Evolutionary conservation across 2,797 vertebrate species (phyloP).

Genomic region (Sylvia borin): DNA sequence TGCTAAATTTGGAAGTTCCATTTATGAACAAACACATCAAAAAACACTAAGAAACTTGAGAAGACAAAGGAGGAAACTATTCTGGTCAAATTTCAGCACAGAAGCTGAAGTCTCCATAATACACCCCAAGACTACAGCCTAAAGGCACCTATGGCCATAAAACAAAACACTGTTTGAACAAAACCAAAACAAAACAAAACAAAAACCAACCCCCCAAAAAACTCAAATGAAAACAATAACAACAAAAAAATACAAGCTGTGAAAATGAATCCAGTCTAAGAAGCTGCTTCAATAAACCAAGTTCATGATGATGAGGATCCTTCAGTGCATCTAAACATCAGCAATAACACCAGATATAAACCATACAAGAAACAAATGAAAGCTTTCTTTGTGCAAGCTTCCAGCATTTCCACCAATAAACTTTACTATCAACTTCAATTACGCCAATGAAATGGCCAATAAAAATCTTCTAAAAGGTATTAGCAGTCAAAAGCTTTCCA

Average conservation of each 20-base stretch:
- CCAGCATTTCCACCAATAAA: neutral
- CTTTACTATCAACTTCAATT: neutral
- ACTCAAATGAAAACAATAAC: neutral
- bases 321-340: neutral
- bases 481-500: neutral
- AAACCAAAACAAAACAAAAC: neutral
- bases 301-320: neutral
- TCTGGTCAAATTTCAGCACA: neutral
- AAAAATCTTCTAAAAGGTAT: neutral
- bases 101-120: neutral
- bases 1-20: neutral
- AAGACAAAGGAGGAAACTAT: neutral
- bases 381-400: neutral
- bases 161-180: neutral
- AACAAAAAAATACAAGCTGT: neutral
- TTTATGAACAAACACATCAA: neutral
- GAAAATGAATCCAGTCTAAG: neutral
- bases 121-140: neutral
- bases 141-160: neutral
- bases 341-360: neutral
- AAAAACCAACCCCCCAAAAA: neutral
- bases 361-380: neutral
- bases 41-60: neutral
- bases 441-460: neutral
- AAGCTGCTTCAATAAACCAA: neutral